Evolutionary conservation across 2,888 invertebrate species (phyloP), one percentile per base, ranked within the genome.

Genomic region (Drosophila nr. perissopoda): DNA sequence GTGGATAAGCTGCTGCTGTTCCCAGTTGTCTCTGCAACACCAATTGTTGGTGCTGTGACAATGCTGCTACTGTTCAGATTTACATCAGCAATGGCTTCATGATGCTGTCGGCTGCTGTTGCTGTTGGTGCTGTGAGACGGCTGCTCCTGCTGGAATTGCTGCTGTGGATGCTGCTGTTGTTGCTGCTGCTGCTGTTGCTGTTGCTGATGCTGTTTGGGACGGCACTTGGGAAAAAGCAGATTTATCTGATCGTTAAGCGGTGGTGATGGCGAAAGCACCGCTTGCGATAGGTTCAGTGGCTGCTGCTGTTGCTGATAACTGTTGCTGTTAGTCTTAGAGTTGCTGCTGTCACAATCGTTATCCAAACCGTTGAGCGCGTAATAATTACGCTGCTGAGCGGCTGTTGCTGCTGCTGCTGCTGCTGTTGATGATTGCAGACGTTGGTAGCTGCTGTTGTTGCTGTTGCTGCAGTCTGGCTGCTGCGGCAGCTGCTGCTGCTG

Each of bases 171-270:
- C 5, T 73, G 73, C 18, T 56, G 65, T 25, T 70, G 72, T 27
- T 69, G 61, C 1, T 70, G 81, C 36, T 58, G 70, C 31, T 60
- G 66, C 7, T 69, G 71, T 1, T 49, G 57, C 10, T 73, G 80
- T 0, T 77, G 82, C 16, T 77, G 69, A 25, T 71, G 77, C 45
- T 94, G 94, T 91, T 95, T 94, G 84, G 97, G 97, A 90, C 97
- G 95, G 94, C 97, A 97, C 96, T 97, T 97, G 91, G 97, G 97
- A 94, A 97, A 97, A 91, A 97, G 95, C 93, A 96, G 95, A 92
- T 96, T 96, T 94, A 97, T 96, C 94, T 96, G 96, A 94, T 96
- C 96, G 94, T 90, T 92, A 27, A 94, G 94, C 90, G 93, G 94
- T 45, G 93, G 94, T 92, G 93, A 94, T 92, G 94, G 94, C 93